Conservation (phyloP, 2,888 invertebrate species). For the Noctua comes region DNA sequence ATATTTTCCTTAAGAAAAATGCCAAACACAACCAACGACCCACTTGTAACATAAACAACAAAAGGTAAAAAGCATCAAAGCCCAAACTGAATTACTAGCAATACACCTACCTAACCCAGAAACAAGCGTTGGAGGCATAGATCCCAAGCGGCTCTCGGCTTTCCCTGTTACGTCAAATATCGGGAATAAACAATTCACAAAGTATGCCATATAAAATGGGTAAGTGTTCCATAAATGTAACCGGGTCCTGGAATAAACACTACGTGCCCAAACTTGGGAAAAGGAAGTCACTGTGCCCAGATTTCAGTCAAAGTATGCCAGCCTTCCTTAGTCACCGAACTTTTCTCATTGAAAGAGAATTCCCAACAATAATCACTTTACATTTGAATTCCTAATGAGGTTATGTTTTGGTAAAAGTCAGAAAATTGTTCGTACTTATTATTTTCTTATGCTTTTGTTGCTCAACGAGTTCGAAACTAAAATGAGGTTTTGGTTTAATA, state of each 20-base stretch:
- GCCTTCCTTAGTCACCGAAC: conserved; percentile 9
- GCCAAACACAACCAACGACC: conserved; percentile 25
- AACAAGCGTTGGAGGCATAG: conserved; percentile 34
- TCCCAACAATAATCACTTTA: conserved; percentile 35
- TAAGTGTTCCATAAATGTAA: conserved; percentile 49
- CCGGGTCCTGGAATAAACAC: conserved; percentile 49
- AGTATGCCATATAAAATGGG: conserved; percentile 54
- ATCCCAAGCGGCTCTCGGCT: conserved; percentile 37
- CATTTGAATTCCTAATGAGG: conserved; percentile 45
- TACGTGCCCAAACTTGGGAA: conserved; percentile 37
- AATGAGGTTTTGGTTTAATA: conserved; percentile 13
- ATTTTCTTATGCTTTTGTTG: conserved; percentile 22
- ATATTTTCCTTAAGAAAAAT: conserved; percentile 10
- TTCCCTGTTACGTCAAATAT: conserved; percentile 52
- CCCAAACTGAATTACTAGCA: conserved; percentile 50
- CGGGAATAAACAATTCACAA: conserved; percentile 64
- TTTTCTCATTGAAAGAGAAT: conserved; percentile 48
- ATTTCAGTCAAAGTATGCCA: conserved; percentile 5
- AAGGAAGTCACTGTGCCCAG: conserved; percentile 6
- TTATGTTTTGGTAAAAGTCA: conserved; percentile 30
- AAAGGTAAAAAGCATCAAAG: conserved; percentile 30
- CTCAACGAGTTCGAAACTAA: conserved; percentile 18
- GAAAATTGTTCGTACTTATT: conserved; percentile 15
- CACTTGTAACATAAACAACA: conserved; percentile 27
- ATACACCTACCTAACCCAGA: conserved; percentile 44